These are phyloP conservation scores for Streptopelia turtur DNA, from an alignment of 2,797 vertebrate species.

Conservation along the genomic window DNA sequence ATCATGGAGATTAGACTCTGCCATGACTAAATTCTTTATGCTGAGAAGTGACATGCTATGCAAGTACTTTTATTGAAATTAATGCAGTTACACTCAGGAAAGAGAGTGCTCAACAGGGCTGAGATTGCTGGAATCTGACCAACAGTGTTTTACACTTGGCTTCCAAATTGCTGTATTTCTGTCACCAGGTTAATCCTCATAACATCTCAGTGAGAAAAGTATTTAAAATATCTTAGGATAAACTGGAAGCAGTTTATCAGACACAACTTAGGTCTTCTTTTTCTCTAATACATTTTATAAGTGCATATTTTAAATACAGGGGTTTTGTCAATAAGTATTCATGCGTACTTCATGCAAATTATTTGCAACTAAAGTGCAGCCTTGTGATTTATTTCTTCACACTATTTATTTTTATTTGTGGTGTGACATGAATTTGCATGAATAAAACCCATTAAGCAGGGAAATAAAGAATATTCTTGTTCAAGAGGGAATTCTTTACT, in stretches of 20 bases:
- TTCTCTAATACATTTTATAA: neutral
- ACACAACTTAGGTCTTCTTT: neutral
- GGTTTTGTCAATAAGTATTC: neutral
- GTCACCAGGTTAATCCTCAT: constrained; percentile 27
- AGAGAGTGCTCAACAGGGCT: neutral
- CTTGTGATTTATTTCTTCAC: neutral
- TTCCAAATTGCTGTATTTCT: constrained; percentile 31
- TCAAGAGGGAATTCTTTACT: neutral
- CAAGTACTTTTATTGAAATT: constrained; percentile 44
- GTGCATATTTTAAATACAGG: neutral
- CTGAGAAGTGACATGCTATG: constrained; percentile 25
- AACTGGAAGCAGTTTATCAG: neutral
- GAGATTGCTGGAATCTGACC: constrained; percentile 2
- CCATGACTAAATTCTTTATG: neutral
- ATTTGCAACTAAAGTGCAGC: neutral
- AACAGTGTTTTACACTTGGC: constrained; percentile 9
- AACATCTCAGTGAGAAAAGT: neutral
- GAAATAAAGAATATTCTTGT: constrained; percentile 4
- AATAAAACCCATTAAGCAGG: neutral
- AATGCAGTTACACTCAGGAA: constrained; percentile 21
- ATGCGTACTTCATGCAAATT: neutral
- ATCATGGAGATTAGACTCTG: neutral
- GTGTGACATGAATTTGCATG: neutral
- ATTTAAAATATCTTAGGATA: neutral
- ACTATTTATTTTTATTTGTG: neutral